phyloP scores from a whole-genome alignment of 2,888 invertebrate species.

The Andricus curvator region DNA sequence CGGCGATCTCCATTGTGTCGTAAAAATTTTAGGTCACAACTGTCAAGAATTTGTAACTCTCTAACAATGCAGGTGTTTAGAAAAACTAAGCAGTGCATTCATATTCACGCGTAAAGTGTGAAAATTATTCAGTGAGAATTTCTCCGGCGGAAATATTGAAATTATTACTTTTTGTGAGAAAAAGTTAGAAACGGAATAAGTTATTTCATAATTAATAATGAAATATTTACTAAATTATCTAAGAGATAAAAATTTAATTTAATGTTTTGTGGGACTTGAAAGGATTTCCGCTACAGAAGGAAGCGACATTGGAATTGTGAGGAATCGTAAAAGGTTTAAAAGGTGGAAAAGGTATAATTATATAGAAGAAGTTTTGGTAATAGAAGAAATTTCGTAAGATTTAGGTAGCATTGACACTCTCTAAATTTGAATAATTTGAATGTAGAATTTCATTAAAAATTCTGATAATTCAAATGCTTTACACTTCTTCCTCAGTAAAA shows the following conservation, averaged over 20 bases:
- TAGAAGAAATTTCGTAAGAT: too few species aligned
- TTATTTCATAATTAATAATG: not conserved
- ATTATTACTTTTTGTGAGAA: not conserved
- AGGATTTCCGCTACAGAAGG: too few species aligned
- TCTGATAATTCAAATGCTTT: too few species aligned
- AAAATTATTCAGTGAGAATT: slow-evolving; percentile 20
- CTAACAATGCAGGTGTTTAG: slow-evolving; percentile 23
- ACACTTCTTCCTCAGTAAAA: too few species aligned
- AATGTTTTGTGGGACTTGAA: not conserved
- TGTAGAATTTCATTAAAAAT: too few species aligned
- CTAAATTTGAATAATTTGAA: too few species aligned
- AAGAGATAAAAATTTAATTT: not conserved
- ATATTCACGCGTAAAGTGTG: slow-evolving; percentile 18
- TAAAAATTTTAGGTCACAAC: slow-evolving; percentile 39
- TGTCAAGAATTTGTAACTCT: slow-evolving; percentile 33
- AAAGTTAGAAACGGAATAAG: not conserved
- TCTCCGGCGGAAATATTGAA: not conserved
- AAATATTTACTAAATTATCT: not conserved
- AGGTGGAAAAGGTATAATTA: too few species aligned
- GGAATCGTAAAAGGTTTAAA: too few species aligned
- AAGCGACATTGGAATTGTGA: too few species aligned
- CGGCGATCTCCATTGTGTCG: slow-evolving; percentile 25
- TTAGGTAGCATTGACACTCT: too few species aligned
- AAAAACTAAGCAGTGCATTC: slow-evolving; percentile 16
- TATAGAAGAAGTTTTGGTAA: too few species aligned